Base-by-base conservation (phyloP, 2,113 vertebrate species). In the Sprattus sprattus region DNA sequence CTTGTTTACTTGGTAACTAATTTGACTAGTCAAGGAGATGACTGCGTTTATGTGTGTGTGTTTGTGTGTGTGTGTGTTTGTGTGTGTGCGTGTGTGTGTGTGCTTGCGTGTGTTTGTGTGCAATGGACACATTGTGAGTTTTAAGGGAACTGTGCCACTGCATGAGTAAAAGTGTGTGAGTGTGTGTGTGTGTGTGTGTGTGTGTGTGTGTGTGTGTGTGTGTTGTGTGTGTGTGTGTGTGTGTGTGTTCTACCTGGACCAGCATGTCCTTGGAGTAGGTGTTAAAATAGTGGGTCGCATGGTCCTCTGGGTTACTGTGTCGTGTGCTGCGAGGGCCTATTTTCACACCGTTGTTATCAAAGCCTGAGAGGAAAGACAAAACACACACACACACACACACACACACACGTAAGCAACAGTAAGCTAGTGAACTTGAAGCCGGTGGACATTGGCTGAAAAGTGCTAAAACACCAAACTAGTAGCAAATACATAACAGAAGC, bases 251-350 rank as follows among this genome's bases (percentile, higher is more conserved):
- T 95, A 99, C 98, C 97, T 99, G 97, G 81, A 99, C 96, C 88
- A 99, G 92, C 94, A 99, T 96, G 87, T 99, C 98, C 92, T 99
- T 99, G 45, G 98, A 99, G 94, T 97, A 99, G 39, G 96, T 97
- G 92, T 97, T 98, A 90, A 99, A 99, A 92, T 99, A 99, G 82
- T 97, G 97, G 85, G 96, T 96, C 22, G 97, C 97, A 25, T 99
- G 96, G 85, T 99, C 98, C 89, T 99, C 98, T 0, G 97, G 97
- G 92, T 98, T 99, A 93, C 97, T 99, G 91, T 98, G 97, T 49
- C 98, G 95, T 89, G 97, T 97, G 92, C 97, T 99, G 91, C 97
- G 97, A 85, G 98, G 98, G 92, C 98, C 98, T 99, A 92, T 86
- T 87, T 91, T 93, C 90, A 93, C 94, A 92, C 97, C 98, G n/a